Base-by-base conservation (phyloP, 2,888 invertebrate genomes). In the Brachyptera risi region DNA sequence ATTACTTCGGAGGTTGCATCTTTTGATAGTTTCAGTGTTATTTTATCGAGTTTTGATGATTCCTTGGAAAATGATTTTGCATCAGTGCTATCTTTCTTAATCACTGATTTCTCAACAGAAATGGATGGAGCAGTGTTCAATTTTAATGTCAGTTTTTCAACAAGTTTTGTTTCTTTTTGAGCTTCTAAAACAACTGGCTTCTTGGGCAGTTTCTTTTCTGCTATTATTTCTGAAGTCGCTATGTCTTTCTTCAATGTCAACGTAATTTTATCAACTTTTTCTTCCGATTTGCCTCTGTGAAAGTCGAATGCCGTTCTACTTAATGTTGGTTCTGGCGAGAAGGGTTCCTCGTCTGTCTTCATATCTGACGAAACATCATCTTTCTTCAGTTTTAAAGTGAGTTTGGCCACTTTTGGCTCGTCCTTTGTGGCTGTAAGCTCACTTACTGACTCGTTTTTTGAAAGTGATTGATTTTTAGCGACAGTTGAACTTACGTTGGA, bases 11-110 rank as follows among this genome's bases (percentile, higher is more conserved):
- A 58, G 7, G 58, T 42, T 35, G 61, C 58, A 37, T 59, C 59
- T 58, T 63, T 63, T 26, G 56, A 59, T 26, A 63, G 50, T n/a
- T 58, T 63, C 15, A 63, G 35, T 15, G 61, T 63, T 23, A 63
- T 63, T 59, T 63, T 64, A 27, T 61, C 59, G 38, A 50, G 23
- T 38, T 64, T 64, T 4, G 54, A 17, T 3, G 15, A 2, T 74
- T 80, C 79, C 70, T 80, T 69, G n/a, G 79, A 79, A 67, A 75
- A 37, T 26, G 60, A 56, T 50, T 63, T 61, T 24, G 37, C 35
- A 17, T 51, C 38, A 11, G 59, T 21, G 35, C 27, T 17, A n/a
- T 50, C 21, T 17, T 19, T 37, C 5, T 47, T n/a, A 15, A 42
- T 31, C 44, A 47, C 38, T 21, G 23, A 24, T 24, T 24, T 24